Evolutionary conservation across 2,797 vertebrate genomes (phyloP), one percentile per base, ranked within the genome.

Genomic region (Gambusia yucatana): DNA sequence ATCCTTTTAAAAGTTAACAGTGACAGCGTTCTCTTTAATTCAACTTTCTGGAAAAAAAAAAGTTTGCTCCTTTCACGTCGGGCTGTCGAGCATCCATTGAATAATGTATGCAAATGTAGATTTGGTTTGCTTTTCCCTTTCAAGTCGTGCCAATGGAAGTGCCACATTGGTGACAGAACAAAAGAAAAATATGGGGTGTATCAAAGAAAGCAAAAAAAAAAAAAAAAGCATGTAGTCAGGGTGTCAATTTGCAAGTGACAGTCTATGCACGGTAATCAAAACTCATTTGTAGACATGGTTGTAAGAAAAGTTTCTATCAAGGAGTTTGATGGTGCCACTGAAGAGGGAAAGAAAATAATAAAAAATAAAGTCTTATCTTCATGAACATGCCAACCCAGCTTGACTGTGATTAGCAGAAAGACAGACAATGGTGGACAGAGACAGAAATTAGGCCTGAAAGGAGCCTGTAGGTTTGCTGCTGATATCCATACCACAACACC

Each of bases 131-230:
- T 77, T 77, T 89, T 87, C 81, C 72, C 86, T 92, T 91, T 94
- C 89, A 92, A 88, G 91, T 86, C 65, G 43, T 79, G 92, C 82
- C 88, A 89, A 87, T 92, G 87, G 81, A 88, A 87, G 84, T 86
- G 88, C 85, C 87, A 87, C 7, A 65, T 85, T 87, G 46, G 79
- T 89, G 93, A 90, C 93, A 93, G 89, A 93, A 93, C 88, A 94
- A 92, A 93, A 88, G 87, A 73, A 76, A 86, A 88, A 87, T 82
- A 86, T 3, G 79, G 84, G 81, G 82, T 48, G 77, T 85, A 92
- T 93, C 92, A 93, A 92, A 93, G 90, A 77, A 44, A 87, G 82
- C 20, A 80, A 88, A 86, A 50, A 50, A 22, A 50, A 50, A 50
- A 50, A 20, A 50, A 50, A 89, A 90, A 78, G 83, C 85, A 91